A percentile compares a stretch with the other conserved stretches of the same genome.
phyloP scores from a whole-genome alignment of 2,888 invertebrate species.

The Sminthurinus aureus region DNA sequence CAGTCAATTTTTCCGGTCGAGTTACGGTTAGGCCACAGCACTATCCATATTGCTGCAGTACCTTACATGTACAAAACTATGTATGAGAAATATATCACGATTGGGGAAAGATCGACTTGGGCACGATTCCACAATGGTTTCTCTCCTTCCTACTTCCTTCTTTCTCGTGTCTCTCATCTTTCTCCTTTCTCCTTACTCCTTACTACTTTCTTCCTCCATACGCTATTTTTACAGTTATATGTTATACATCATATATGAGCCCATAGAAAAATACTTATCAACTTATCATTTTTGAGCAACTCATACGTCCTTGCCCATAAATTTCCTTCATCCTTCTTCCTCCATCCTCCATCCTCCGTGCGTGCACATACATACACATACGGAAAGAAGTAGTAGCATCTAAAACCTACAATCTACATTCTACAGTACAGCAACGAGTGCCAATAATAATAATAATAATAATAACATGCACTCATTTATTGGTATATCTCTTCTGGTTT shows the following conservation, averaged over 20 bases:
- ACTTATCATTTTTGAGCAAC: not conserved
- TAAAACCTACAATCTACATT: too few relatives aligned
- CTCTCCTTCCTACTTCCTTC: not conserved
- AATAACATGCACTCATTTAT: not conserved
- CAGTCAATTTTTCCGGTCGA: conserved; percentile 36
- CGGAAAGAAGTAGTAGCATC: too few relatives aligned
- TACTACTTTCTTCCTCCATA: not conserved
- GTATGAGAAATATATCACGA: not conserved
- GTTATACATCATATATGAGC: not conserved
- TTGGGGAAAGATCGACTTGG: not conserved
- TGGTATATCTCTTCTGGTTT: too few relatives aligned
- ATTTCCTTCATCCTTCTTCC: not conserved
- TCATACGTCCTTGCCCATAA: not conserved
- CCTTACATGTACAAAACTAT: too few relatives aligned
- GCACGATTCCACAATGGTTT: conserved; percentile 1
- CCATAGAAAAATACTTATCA: conserved; percentile 1
- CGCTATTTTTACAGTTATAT: not conserved
- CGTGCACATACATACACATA: conserved; percentile 1
- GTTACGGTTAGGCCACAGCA: not conserved
- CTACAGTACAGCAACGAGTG: too few relatives aligned
- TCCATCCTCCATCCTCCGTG: too few relatives aligned
- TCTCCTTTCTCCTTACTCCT: not conserved
- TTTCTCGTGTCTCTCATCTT: not conserved
- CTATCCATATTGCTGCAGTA: not conserved
- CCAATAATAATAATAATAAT: not conserved